A percentile compares a stretch with the other conserved stretches of the same genome.
phyloP scores from a whole-genome alignment of 1,140 invertebrate genomes.

The Zaprionus taronus region DNA sequence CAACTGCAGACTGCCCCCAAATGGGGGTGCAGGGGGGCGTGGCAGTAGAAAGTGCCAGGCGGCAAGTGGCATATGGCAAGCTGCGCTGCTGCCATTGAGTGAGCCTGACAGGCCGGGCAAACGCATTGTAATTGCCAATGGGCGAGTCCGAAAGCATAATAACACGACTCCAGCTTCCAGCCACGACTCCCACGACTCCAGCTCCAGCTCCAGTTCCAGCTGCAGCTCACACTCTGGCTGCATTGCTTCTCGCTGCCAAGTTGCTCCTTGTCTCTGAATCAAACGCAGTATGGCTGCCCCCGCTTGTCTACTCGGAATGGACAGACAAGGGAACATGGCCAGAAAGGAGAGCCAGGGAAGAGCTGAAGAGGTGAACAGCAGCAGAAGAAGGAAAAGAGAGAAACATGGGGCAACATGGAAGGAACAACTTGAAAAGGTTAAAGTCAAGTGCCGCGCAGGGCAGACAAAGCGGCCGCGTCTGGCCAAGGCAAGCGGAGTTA shows the following conservation, averaged over 20 bases:
- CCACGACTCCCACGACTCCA: no score
- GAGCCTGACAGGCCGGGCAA: conserved; percentile 49
- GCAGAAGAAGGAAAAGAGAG: not conserved
- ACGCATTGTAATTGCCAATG: conserved; percentile 72
- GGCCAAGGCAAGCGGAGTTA: not conserved
- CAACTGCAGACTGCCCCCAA: conserved; percentile 52
- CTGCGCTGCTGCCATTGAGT: conserved; percentile 41
- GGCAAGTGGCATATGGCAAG: conserved; percentile 12
- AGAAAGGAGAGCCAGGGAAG: not conserved
- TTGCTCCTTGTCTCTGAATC: conserved; percentile 28
- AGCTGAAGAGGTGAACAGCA: not conserved
- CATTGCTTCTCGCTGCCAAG: conserved; percentile 21
- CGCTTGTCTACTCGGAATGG: not conserved
- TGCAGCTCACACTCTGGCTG: not conserved
- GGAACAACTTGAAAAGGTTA: conserved; percentile 51
- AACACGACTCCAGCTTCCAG: conserved; percentile 48
- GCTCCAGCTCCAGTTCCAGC: conserved; percentile 1
- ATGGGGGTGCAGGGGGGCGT: conserved; percentile 33
- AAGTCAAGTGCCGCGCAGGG: conserved; percentile 45
- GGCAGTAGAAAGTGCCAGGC: conserved; percentile 37
- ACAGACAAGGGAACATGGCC: not conserved
- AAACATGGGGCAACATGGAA: not conserved
- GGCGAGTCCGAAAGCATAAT: conserved; percentile 46
- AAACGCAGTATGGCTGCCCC: conserved; percentile 41
- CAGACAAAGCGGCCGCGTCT: conserved; percentile 35